Evolutionary conservation across 2,888 invertebrate species (phyloP), one percentile per base, ranked within the genome.

Genomic region (Toxonevra muliebris): DNA sequence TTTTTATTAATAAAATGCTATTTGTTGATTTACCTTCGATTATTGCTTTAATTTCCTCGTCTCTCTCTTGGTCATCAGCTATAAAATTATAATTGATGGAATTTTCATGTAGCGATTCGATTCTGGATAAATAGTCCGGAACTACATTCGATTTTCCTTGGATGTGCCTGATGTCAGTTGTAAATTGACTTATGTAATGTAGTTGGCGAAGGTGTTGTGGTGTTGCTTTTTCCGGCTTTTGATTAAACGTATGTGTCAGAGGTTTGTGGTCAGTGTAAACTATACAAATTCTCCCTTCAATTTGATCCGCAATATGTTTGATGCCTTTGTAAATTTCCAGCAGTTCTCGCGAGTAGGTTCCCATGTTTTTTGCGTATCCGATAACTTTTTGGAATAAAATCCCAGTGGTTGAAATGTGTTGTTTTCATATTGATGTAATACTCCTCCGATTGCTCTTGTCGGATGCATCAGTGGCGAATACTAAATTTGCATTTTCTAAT

Each of bases 311-410:
- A 68, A 86, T 86, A 66, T 82, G 72, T 61, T 78, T 77, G 1
- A 85, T 74, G 0, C 80, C 79, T 53, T 75, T 69, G 62, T 82
- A 85, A 1, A 84, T 80, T 0, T 81, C 83, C 4, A 84, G 73
- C 0, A 85, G 75, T 70, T 84, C 82, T 11, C 82, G 50, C 64
- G 86, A 84, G 69, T 84, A 85, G 20, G 78, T 78, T 80, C 79
- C 58, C 84, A 85, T 7, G 80, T 82, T 10, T 52, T 58, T 69
- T 86, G 79, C 0, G 81, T 67, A n/a, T n/a, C n/a, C n/a, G n/a
- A n/a, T n/a, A n/a, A n/a, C n/a, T n/a, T n/a, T n/a, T n/a, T n/a
- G n/a, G 8, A 76, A 65, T 19, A 68, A 76, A 2, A 85, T 70
- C 53, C 81, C 8, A 85, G 68, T 0, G 84, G 84, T 71, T 82